A percentile compares a stretch with the other conserved stretches of the same genome.
Conservation (phyloP, 1,140 invertebrate genomes). For the Drosophila ohnishii region DNA sequence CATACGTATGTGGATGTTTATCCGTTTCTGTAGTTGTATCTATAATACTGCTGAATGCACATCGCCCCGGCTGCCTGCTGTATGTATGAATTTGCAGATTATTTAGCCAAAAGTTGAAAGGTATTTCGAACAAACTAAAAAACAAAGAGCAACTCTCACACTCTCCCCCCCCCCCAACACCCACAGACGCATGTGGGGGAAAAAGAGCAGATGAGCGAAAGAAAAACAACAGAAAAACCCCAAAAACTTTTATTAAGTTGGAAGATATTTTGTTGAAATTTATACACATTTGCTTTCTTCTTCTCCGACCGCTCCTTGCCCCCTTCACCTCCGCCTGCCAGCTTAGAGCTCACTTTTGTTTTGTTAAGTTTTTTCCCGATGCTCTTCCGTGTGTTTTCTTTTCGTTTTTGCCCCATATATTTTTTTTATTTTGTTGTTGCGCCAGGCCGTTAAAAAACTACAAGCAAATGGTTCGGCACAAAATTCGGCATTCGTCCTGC, state of each 20-base stretch:
- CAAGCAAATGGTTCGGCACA: slow-evolving; percentile 58
- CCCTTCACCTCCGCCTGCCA: slow-evolving; percentile 6
- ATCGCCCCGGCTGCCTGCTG: slow-evolving; percentile 28
- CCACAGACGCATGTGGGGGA: background rate
- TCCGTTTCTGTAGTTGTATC: slow-evolving; percentile 44
- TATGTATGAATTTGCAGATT: slow-evolving; percentile 71
- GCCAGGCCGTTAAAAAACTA: slow-evolving; percentile 69
- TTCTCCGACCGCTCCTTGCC: background rate
- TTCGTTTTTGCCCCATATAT: slow-evolving; percentile 42
- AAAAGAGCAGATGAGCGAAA: slow-evolving; percentile 45
- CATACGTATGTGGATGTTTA: slow-evolving; percentile 59
- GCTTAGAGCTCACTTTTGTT: slow-evolving; percentile 44
- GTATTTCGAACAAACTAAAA: slow-evolving; percentile 62
- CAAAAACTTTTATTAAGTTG: slow-evolving; percentile 80
- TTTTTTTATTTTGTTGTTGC: slow-evolving; percentile 49
- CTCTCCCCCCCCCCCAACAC: background rate
- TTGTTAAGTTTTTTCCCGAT: slow-evolving; percentile 40
- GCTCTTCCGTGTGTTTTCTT: slow-evolving; percentile 34
- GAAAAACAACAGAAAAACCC: slow-evolving; percentile 55
- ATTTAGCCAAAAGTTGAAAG: slow-evolving; percentile 80
- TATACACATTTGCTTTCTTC: slow-evolving; percentile 77
- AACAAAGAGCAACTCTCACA: slow-evolving; percentile 36
- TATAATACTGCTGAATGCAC: slow-evolving; percentile 59
- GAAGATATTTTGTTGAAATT: slow-evolving; percentile 81
- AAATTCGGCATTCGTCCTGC: slow-evolving; percentile 68